Conservation (phyloP, 92 coral and sea anemone genomes). For the Phenganax subtilis region DNA sequence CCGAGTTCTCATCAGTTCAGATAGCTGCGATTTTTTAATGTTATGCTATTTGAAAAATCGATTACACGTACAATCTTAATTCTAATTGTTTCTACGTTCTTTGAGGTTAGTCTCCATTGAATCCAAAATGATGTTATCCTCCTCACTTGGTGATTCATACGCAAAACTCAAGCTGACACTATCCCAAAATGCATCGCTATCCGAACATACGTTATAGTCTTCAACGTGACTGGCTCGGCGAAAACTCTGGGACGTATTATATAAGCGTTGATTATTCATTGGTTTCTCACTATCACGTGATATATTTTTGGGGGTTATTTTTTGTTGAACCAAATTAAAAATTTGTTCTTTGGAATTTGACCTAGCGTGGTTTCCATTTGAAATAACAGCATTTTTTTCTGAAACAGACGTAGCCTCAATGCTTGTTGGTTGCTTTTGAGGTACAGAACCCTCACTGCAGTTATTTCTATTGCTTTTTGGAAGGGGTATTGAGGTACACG, state of each 20-base stretch:
- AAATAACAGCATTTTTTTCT: not conserved
- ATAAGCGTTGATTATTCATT: not conserved
- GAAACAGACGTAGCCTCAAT: not conserved
- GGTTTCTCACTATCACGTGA: not conserved
- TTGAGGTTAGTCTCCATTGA: not conserved
- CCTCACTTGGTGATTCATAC: conserved; percentile 34
- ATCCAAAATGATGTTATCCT: not conserved
- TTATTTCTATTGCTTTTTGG: not conserved
- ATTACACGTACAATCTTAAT: too few relatives aligned
- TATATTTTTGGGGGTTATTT: not conserved
- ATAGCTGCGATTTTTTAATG: too few relatives aligned
- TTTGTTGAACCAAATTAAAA: not conserved
- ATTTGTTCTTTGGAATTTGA: not conserved
- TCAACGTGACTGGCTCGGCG: conserved; percentile 24
- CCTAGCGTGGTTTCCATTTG: not conserved
- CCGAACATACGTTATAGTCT: not conserved
- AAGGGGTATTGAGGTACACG: not conserved
- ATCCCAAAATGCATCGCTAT: conserved; percentile 22
- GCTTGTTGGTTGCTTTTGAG: not conserved
- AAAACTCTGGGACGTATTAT: not conserved
- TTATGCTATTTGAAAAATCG: too few relatives aligned
- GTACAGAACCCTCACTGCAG: not conserved
- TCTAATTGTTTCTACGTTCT: too few relatives aligned
- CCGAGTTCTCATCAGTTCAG: too few relatives aligned
- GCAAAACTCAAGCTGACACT: conserved; percentile 36